phyloP scores from a whole-genome alignment of 1,140 invertebrate species.

The Panulirus ornatus region DNA sequence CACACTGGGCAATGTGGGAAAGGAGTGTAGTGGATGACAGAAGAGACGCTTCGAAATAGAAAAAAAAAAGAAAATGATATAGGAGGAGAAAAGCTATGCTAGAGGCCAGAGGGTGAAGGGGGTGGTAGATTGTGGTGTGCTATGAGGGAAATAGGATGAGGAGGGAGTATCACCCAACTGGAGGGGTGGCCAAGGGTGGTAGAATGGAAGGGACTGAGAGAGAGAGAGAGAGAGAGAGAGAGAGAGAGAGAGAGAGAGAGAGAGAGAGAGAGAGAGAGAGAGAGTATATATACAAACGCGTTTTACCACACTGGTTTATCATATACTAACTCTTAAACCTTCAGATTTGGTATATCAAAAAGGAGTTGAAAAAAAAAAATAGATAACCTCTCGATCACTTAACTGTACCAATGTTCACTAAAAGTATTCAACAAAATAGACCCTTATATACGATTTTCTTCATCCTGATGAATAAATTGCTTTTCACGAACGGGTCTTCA shows the following conservation, averaged over 20 bases:
- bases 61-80: background rate
- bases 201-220: background rate
- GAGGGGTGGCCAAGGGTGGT: background rate
- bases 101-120: background rate
- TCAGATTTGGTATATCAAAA: too few species aligned
- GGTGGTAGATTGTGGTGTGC: background rate
- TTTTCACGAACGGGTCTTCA: too few species aligned
- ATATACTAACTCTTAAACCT: too few species aligned
- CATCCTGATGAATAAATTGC: too few species aligned
- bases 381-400: too few species aligned
- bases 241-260: background rate
- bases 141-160: background rate
- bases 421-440: too few species aligned
- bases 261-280: background rate
- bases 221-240: background rate
- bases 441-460: too few species aligned
- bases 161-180: background rate
- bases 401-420: too few species aligned
- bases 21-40: background rate
- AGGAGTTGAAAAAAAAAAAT: too few species aligned
- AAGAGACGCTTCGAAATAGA: background rate
- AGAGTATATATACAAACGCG: background rate
- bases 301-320: too few species aligned
- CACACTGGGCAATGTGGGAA: too few species aligned
- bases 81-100: background rate